These are phyloP conservation scores for Blastomussa wellsi DNA, from an alignment of 92 coral and sea anemone genomes.

Conservation along the genomic window DNA sequence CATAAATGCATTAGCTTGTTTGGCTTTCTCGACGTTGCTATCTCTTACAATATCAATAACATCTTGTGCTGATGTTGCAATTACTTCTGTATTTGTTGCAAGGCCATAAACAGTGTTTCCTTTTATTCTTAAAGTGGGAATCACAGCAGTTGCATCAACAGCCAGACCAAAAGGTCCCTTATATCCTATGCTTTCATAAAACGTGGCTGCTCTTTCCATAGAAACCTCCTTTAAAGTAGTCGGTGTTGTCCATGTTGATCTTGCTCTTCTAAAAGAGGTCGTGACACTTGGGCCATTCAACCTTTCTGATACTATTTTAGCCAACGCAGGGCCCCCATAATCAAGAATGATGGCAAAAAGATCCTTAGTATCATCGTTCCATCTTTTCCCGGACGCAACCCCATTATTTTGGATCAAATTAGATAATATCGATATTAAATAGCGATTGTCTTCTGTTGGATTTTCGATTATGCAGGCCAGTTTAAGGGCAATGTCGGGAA, in stretches of 20 bases:
- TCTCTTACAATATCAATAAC: not conserved
- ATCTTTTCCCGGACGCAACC: not conserved
- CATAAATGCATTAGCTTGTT: constrained; percentile 31
- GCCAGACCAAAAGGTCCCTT: no score
- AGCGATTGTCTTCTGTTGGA: no score
- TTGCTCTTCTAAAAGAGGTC: constrained; percentile 37
- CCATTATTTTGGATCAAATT: no score
- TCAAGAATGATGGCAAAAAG: constrained; percentile 36
- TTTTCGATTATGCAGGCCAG: no score
- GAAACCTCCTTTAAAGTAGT: constrained; percentile 18
- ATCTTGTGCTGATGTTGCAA: constrained; percentile 26
- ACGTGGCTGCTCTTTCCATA: no score
- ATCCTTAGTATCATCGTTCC: not conserved
- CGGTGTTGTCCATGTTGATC: constrained; percentile 34
- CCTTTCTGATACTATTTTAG: constrained; percentile 22
- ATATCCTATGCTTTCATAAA: no score
- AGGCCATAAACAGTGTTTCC: constrained; percentile 34
- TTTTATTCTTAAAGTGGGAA: constrained; percentile 42
- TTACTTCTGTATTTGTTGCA: constrained; percentile 25
- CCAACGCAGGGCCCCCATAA: constrained; percentile 42
- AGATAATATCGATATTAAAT: no score
- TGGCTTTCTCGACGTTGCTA: constrained; percentile 21
- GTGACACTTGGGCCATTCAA: constrained; percentile 5
- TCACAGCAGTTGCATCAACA: constrained; percentile 44
- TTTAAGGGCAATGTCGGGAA: no score